Evolutionary conservation across 2,797 vertebrate species (phyloP), one percentile per base, ranked within the genome.

Genomic region (Scolopax bukidnonensis): DNA sequence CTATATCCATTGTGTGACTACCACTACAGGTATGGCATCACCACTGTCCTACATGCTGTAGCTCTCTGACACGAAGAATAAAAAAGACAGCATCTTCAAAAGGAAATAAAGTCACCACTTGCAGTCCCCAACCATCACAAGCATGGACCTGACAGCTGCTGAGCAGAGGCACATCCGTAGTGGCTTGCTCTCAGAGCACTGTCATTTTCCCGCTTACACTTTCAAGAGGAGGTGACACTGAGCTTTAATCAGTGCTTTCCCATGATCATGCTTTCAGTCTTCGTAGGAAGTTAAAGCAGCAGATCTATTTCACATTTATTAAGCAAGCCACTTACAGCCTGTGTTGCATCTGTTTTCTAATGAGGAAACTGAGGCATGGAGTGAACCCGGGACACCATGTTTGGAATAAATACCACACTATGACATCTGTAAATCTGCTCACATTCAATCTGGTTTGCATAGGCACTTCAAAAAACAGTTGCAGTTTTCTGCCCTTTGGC

Each of bases 101-200:
- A 41, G n/a, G 32, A 77, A 85, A 74, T 19, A 15, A 86, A 59
- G 25, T 32, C 13, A 43, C 13, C 9, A 3, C 6, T 54, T n/a
- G 19, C 27, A 84, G 32, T 30, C 2, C 28, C 33, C 43, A 30
- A 28, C 7, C 6, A 11, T 17, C 68, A 56, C 21, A 56, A 89
- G 60, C 0, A 0, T 36, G 56, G 60, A 78, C 32, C 40, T 61
- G 71, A 36, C 20, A 59, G n/a, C 6, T 18, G 12, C 41, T 1
- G 0, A 67, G 48, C 36, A 27, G 30, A 87, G 30, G 19, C 25
- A 64, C n/a, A 36, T 21, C 11, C 0, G 0, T 38, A 57, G 59
- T 9, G 30, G 10, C 25, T 61, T 50, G n/a, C 28, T 57, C 21
- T 73, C 59, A 47, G 43, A 67, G 30, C 56, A 67, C 43, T n/a